Base-by-base conservation (phyloP, 2,113 vertebrate species). In the Eublepharis macularius region DNA sequence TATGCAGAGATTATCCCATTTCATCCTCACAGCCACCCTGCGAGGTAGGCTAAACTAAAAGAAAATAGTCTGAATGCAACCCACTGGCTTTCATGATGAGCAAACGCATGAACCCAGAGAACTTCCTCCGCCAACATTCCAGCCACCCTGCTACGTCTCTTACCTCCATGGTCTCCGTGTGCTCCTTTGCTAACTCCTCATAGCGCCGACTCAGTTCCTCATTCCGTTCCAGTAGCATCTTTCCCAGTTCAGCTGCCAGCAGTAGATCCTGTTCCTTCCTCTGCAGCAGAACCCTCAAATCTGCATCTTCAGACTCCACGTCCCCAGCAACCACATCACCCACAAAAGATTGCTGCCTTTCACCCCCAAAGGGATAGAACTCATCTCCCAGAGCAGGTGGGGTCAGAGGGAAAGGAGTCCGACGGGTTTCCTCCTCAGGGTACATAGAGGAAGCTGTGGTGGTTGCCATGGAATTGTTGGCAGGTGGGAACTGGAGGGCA, bases 201-300 rank as follows among this genome's bases (percentile, higher is more conserved):
- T 91, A 88, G 66, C 81, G 90, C 80, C 72, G 81, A 72, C 90
- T 86, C 83, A 96, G 92, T 72, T 96, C 93, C 86, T 96, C 95
- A 0, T 95, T 96, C 13, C 90, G 91, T 6, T 95, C 92, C 88
- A 96, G 93, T 1, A 96, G 94, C 86, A 95, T 95, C 83, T 96
- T 96, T 34, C 96, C 96, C 0, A 96, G 90, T 34, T 95, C 94
- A 0, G 96, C 96, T 0, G 96, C 96, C 87, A 96, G 51, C 7
- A 95, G 88, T 63, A 96, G 45, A 70, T 96, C 96, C 32, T 95
- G 94, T 76, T 96, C 95, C 82, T 95, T 95, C 81, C 94, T 92
- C 82, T 94, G 93, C 80, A 96, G 92, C 69, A 92, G 90, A 74
- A 94, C 74, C 39, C 81, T 90, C 80, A 95, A 85, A 83, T 96